Evolutionary conservation across 2,888 invertebrate species (phyloP), one percentile per base, ranked within the genome.

Genomic region (Hyles lineata): DNA sequence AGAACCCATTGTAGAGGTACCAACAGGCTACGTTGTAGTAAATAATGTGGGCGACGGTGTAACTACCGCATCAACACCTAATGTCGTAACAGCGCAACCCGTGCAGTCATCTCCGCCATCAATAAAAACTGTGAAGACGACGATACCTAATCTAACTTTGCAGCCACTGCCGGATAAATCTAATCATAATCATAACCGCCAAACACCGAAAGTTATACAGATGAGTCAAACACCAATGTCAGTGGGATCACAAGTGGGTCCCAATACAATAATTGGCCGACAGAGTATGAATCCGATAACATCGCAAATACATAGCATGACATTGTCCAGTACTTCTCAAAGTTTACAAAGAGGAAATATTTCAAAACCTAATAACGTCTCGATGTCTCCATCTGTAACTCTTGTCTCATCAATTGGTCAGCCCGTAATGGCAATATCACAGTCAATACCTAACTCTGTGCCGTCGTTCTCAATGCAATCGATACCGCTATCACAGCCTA

Each of bases 1-100:
- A 85, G 97, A 97, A 83, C 97, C 98, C 0, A 96, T 97, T 72
- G 96, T 97, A 21, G 97, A 97, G 86, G 96, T 97, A 72, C 96
- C 97, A 7, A 95, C 96, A 11, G 96, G 96, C 76, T 97, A 96
- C 86, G 96, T 97, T 19, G 95, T 97, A 61, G 95, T 97, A 0
- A 97, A 96, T 82, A 96, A 96, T 82, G 95, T 96, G 4, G 93
- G 93, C 23, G 92, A 96, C 74, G 92, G 93, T 69, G 95, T 95
- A 29, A 84, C 90, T 63, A 86, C 87, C 70, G 88, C 91, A 8
- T 92, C 95, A 8, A 84, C 91, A 63, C 90, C 94, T 25, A 92
- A 94, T 76, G 89, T 95, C 59, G 92, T 95, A 3, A 87, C 91
- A 55, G 90, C 92, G 25, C 95, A 94, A 75, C 86, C 91, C 50